Evolutionary conservation across 2,888 invertebrate genomes (phyloP).

Genomic region (Troglohyphantes excavatus): DNA sequence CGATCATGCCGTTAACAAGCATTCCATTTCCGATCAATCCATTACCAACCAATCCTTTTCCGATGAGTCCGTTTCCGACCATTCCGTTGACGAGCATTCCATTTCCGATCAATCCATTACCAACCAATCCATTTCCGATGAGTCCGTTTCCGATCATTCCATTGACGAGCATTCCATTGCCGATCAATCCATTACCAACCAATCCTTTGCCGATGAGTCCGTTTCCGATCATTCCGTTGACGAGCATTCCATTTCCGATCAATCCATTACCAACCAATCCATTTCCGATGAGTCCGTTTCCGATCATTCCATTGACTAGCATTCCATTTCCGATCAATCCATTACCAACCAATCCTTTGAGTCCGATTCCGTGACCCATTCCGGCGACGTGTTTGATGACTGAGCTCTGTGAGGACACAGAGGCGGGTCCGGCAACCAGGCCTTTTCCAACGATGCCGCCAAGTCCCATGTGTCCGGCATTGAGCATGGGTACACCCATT

Average conservation of each 20-base stretch:
- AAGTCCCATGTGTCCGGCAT: not conserved
- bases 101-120: slow-evolving; percentile 11
- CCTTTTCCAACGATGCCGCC: slow-evolving; percentile 45
- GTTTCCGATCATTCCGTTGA: not conserved
- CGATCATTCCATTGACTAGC: not conserved
- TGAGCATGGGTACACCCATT: not conserved
- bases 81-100: slow-evolving; percentile 31
- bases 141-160: slow-evolving; percentile 13
- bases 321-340: slow-evolving; percentile 5
- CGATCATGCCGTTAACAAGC: slow-evolving; percentile 6
- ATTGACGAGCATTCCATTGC: slow-evolving; percentile 15
- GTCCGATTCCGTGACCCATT: not conserved
- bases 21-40: slow-evolving; percentile 12
- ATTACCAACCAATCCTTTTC: slow-evolving; percentile 3
- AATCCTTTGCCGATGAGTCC: not conserved
- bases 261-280: slow-evolving; percentile 5
- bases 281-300: slow-evolving; percentile 19
- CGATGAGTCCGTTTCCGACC: not conserved
- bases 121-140: slow-evolving; percentile 10
- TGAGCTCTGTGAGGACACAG: slow-evolving; percentile 2
- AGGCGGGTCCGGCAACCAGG: slow-evolving; percentile 20
- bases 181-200: not conserved
- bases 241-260: not conserved
- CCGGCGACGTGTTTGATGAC: slow-evolving; percentile 42
- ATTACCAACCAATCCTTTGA: not conserved